Base-by-base conservation (phyloP, 1,140 invertebrate genomes). In the Cataglyphis hispanica region DNA sequence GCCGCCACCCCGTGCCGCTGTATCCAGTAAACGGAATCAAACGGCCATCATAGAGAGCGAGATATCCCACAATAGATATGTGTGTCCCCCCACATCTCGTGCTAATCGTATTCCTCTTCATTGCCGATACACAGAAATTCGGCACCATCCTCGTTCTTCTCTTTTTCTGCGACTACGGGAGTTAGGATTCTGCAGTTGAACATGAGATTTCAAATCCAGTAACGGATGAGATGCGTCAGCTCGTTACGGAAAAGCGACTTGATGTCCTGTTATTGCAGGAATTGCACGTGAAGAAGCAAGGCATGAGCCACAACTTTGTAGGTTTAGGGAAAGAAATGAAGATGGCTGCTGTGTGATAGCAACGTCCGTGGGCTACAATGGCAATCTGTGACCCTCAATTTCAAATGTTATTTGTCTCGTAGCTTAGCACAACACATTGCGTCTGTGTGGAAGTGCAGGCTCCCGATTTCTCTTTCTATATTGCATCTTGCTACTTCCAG, bases 221-320 rank as follows among this genome's bases (percentile, higher is more conserved):
- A 8, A 86, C 40, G 1, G 53, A 63, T 0, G 61, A 86, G 13
- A n/a, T n/a, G n/a, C n/a, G n/a, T n/a, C n/a, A n/a, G n/a, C n/a
- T n/a, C n/a, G n/a, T n/a, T n/a, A n/a, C n/a, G n/a, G n/a, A n/a
- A n/a, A n/a, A n/a, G n/a, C n/a, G n/a, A n/a, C n/a, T n/a, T n/a
- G n/a, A n/a, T n/a, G n/a, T n/a, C n/a, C n/a, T n/a, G n/a, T n/a
- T n/a, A n/a, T n/a, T n/a, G n/a, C n/a, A n/a, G n/a, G n/a, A n/a
- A n/a, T n/a, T n/a, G n/a, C n/a, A n/a, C n/a, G n/a, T n/a, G n/a
- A n/a, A n/a, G n/a, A n/a, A n/a, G n/a, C n/a, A n/a, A n/a, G 78
- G 31, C 31, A 31, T 3, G 31, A 31, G 31, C 31, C 31, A n/a
- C 37, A 43, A 8, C 1, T n/a, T 66, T 0, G 25, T 13, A 0